These are phyloP conservation scores for Leucoraja ocellata DNA, from an alignment of 2,797 vertebrate species.

Conservation along the genomic window DNA sequence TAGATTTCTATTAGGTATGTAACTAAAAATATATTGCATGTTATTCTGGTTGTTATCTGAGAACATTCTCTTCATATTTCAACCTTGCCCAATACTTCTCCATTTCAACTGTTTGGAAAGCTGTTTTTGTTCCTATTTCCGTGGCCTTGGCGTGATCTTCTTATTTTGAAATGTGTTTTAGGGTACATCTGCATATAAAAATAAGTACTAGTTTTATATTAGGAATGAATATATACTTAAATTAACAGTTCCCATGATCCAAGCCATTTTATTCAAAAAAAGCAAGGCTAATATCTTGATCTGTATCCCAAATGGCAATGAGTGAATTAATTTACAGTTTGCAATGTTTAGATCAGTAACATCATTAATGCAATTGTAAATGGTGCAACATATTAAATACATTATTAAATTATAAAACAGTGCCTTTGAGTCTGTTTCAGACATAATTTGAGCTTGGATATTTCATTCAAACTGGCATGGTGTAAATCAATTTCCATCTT, in stretches of 20 bases:
- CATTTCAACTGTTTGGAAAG: neutral
- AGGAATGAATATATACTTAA: neutral
- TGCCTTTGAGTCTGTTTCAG: neutral
- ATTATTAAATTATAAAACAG: neutral
- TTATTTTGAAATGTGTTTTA: neutral
- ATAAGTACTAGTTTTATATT: neutral
- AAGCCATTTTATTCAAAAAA: neutral
- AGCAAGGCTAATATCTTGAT: neutral
- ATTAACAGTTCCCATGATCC: neutral
- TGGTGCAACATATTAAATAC: neutral
- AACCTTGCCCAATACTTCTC: too few relatives aligned
- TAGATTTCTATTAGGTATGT: neutral
- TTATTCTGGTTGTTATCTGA: neutral
- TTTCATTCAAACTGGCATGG: neutral
- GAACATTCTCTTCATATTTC: neutral
- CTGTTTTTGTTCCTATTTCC: neutral
- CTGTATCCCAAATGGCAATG: neutral
- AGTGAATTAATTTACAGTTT: neutral
- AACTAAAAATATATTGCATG: neutral
- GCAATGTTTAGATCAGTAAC: neutral
- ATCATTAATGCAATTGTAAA: neutral
- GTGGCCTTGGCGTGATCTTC: neutral
- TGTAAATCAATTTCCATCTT: neutral
- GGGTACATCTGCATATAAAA: neutral
- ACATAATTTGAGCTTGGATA: neutral